Evolutionary conservation across 92 coral and sea anemone species (phyloP).

Genomic region (Zoanthus sociatus): DNA sequence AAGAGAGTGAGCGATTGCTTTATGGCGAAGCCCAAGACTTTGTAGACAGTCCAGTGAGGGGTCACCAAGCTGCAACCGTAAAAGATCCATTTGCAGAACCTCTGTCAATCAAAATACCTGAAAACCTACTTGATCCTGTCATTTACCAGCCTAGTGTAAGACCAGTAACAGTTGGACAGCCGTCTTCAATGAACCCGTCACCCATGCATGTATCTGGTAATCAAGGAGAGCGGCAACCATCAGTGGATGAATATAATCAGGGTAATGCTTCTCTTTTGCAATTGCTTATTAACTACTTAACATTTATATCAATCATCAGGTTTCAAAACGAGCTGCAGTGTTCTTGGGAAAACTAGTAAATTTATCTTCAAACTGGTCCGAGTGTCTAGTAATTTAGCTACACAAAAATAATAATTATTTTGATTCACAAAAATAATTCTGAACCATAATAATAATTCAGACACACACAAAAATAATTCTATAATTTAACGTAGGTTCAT

Average conservation of each 20-base stretch:
- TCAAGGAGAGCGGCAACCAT: constrained; percentile 39
- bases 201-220: constrained; percentile 2
- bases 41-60: constrained; percentile 10
- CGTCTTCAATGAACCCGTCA: not conserved
- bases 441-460: no score
- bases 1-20: constrained; percentile 15
- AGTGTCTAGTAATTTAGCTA: no score
- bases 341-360: no score
- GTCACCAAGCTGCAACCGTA: not conserved
- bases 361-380: no score
- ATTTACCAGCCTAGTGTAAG: constrained; percentile 13
- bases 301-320: no score
- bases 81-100: constrained; percentile 21
- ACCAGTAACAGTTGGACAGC: constrained; percentile 27
- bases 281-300: no score
- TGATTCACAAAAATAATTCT: no score
- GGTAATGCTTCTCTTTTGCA: constrained; percentile 4
- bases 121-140: constrained; percentile 19
- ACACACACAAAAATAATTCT: no score
- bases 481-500: no score
- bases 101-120: constrained; percentile 26
- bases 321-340: no score
- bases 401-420: no score
- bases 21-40: constrained; percentile 34
- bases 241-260: constrained; percentile 46